These are phyloP conservation scores for Catharus minimus DNA, from an alignment of 2,113 vertebrate species.

Conservation along the genomic window DNA sequence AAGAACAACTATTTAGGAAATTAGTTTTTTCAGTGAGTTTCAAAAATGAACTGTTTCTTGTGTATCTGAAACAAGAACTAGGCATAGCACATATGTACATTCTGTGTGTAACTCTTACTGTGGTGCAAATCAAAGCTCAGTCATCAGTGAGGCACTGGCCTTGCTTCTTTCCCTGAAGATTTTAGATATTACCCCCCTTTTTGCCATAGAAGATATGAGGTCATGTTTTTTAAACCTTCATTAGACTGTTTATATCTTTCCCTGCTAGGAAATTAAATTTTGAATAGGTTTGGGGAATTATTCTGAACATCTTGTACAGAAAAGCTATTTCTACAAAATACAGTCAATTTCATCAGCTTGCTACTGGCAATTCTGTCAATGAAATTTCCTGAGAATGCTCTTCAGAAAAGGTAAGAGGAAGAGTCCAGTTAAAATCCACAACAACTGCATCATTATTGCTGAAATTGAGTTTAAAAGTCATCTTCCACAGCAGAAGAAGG, in stretches of 20 bases:
- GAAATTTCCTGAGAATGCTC: background rate
- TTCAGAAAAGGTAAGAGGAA: background rate
- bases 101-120: fast-evolving
- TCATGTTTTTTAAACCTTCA: background rate
- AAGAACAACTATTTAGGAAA: background rate
- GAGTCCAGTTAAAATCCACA: background rate
- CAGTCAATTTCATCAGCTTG: background rate
- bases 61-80: background rate
- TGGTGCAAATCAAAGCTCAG: background rate
- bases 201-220: background rate
- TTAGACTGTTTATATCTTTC: background rate
- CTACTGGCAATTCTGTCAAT: background rate
- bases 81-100: background rate
- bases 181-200: background rate
- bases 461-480: background rate
- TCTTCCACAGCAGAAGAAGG: background rate
- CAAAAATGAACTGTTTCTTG: background rate
- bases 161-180: background rate
- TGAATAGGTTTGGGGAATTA: background rate
- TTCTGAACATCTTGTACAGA: background rate
- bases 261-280: background rate
- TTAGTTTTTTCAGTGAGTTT: background rate
- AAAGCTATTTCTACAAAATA: background rate
- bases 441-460: background rate
- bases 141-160: background rate